These are phyloP conservation scores for Pseudoatta argentina DNA, from an alignment of 1,140 invertebrate species.

Conservation along the genomic window DNA sequence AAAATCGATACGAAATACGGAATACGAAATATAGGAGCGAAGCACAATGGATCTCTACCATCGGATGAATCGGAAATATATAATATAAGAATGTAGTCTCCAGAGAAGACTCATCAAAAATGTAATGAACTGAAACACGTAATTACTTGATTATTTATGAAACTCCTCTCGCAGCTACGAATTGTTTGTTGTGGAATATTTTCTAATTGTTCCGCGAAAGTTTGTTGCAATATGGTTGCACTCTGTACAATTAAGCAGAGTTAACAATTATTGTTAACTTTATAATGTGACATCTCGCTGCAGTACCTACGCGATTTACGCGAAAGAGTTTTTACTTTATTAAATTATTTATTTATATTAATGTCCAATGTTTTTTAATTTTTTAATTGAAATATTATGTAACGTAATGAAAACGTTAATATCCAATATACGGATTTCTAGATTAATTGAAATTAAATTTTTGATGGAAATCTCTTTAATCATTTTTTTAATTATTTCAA, in stretches of 20 bases:
- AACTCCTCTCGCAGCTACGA: constrained; percentile 8
- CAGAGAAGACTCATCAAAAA: not conserved
- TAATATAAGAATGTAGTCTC: not conserved
- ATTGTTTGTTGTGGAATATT: constrained; percentile 32
- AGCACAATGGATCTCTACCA: not conserved
- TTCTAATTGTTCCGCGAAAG: constrained; percentile 31
- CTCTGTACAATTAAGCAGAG: constrained; percentile 31
- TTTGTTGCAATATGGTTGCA: not conserved
- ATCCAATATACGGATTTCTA: not conserved
- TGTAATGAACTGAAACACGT: constrained; percentile 20
- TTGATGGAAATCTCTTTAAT: not conserved
- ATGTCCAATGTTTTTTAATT: not conserved
- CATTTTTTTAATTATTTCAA: not conserved
- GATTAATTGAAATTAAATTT: not conserved
- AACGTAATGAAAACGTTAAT: not conserved
- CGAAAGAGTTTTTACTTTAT: not conserved
- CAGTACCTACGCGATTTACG: not conserved
- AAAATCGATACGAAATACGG: constrained; percentile 11
- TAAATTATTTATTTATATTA: constrained; percentile 2
- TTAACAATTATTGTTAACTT: constrained; percentile 41
- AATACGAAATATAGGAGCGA: not conserved
- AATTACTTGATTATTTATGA: constrained; percentile 34
- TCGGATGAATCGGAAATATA: not conserved
- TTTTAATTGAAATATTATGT: not conserved
- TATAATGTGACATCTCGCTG: not conserved